A percentile compares a stretch with the other conserved stretches of the same genome.
Evolutionary conservation across 2,888 invertebrate genomes (phyloP).

Genomic region (Monoplex corrugatus): DNA sequence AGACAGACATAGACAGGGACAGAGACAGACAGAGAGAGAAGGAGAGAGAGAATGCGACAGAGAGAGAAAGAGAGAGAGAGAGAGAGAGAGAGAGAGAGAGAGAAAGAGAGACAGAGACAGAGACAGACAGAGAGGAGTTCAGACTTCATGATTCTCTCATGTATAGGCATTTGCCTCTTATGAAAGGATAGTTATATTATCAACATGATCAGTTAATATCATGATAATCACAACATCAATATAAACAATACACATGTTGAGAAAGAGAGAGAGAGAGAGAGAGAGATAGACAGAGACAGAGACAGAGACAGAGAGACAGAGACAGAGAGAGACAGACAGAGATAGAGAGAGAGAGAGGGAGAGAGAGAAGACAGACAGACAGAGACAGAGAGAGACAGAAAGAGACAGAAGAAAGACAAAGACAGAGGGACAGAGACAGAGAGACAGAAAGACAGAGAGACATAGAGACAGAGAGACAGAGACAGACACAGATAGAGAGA

Average conservation of each 20-base stretch:
- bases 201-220: background rate
- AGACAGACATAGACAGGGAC: too few species aligned
- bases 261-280: background rate
- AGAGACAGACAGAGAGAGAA: background rate
- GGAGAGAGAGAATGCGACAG: background rate
- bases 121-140: too few species aligned
- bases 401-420: background rate
- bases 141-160: too few species aligned
- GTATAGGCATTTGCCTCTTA: too few species aligned
- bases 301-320: background rate
- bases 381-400: background rate
- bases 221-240: too few species aligned
- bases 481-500: too few species aligned
- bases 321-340: background rate
- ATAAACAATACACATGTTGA: too few species aligned
- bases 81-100: background rate
- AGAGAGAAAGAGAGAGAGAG: background rate
- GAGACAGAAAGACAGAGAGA: slow-evolving; percentile 19
- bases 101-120: background rate
- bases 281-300: background rate
- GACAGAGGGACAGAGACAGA: background rate
- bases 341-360: too few species aligned
- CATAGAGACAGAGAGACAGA: background rate
- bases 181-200: background rate
- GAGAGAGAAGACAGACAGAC: background rate